Evolutionary conservation across 2,797 vertebrate species (phyloP).

Genomic region (Pipistrellus pygmaeus): DNA sequence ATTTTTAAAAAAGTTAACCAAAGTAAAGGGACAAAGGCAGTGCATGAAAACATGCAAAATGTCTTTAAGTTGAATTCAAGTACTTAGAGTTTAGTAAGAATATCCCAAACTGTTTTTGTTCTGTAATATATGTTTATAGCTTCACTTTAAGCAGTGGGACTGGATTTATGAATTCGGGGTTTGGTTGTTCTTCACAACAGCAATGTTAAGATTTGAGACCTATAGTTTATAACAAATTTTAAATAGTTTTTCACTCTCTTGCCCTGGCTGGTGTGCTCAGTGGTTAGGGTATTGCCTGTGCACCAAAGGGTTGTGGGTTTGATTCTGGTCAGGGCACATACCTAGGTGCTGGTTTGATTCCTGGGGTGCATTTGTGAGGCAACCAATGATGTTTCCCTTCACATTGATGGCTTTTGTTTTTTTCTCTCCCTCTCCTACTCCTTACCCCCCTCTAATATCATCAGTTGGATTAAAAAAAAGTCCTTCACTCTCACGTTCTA

Average conservation of each 20-base stretch:
- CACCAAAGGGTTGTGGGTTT: not conserved
- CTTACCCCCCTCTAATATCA: rapidly evolving
- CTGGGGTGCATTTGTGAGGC: not conserved
- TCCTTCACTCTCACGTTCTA: slow-evolving; percentile 11
- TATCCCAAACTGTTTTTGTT: slow-evolving; percentile 51
- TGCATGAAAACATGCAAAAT: slow-evolving; percentile 62
- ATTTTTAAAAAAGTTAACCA: slow-evolving; percentile 70
- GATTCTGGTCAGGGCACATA: not conserved
- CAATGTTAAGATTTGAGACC: slow-evolving; percentile 69
- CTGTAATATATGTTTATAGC: not conserved
- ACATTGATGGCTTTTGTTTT: not conserved
- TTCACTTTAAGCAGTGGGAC: not conserved
- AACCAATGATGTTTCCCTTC: not conserved
- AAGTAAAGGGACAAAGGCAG: slow-evolving; percentile 68
- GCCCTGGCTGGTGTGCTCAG: not conserved
- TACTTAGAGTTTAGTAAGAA: slow-evolving; percentile 56
- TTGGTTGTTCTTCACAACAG: slow-evolving; percentile 33
- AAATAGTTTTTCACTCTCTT: slow-evolving; percentile 33
- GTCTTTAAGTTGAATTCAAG: slow-evolving; percentile 70
- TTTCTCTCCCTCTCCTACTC: not conserved
- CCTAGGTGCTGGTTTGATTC: not conserved
- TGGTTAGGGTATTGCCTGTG: not conserved
- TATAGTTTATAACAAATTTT: slow-evolving; percentile 70
- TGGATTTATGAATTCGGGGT: slow-evolving; percentile 56
- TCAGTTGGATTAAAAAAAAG: not conserved